A percentile compares a stretch with the other conserved stretches of the same genome.
Evolutionary conservation across 2,888 invertebrate species (phyloP).

Genomic region (Lasius fuliginosus): DNA sequence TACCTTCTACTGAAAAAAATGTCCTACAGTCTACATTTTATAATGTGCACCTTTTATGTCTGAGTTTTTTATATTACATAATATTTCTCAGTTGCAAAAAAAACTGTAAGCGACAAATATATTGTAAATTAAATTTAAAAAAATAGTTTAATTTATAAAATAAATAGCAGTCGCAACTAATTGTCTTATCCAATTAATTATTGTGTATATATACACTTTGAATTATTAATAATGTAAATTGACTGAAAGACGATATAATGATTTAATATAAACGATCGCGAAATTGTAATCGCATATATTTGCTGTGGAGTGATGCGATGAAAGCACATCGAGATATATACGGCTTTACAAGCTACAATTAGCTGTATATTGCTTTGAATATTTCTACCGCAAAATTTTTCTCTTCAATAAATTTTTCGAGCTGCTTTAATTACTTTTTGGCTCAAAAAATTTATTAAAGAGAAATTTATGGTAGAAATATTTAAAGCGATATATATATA

Average conservation of each 20-base stretch:
- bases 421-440: neutral
- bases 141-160: neutral
- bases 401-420: neutral
- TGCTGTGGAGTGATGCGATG: neutral
- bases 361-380: neutral
- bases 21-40: conserved; percentile 58
- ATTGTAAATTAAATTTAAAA: neutral
- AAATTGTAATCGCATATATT: neutral
- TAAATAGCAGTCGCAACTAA: neutral
- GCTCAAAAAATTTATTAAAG: too few species aligned
- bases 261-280: neutral
- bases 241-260: neutral
- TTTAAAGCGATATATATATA: too few species aligned
- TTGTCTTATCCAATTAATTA: neutral
- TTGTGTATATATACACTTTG: neutral
- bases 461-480: too few species aligned
- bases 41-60: conserved; percentile 21
- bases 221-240: neutral
- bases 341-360: neutral
- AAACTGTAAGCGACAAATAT: neutral
- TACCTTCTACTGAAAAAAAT: conserved; percentile 58
- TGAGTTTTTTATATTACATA: conserved; percentile 11
- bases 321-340: neutral
- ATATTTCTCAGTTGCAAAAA: neutral
- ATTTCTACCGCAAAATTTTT: neutral